Conservation (phyloP, 2,888 invertebrate genomes). For the Hemaris fuciformis region DNA sequence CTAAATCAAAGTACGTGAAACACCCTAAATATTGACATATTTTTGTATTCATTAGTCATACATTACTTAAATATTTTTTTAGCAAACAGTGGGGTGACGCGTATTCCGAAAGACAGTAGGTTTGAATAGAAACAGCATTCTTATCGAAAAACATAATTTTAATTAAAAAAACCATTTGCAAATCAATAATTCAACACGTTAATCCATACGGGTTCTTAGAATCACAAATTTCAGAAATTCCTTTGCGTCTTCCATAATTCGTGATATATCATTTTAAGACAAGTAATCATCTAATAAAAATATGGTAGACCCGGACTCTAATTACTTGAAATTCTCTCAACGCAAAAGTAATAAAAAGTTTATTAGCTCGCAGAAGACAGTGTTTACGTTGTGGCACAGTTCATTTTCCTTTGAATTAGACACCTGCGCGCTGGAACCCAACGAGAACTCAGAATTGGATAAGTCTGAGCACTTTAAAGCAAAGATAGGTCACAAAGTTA, state of each 20-base stretch:
- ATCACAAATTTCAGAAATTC: too few species aligned
- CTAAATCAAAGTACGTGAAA: not conserved
- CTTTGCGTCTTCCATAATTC: too few species aligned
- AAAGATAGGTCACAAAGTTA: constrained; percentile 79
- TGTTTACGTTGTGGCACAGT: not conserved
- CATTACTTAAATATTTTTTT: not conserved
- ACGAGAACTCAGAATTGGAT: constrained; percentile 56
- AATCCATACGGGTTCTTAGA: too few species aligned
- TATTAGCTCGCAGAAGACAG: not conserved
- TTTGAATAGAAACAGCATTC: too few species aligned
- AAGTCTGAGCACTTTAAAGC: constrained; percentile 72
- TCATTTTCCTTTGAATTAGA: constrained; percentile 12
- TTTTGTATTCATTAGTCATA: not conserved
- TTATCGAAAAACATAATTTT: too few species aligned
- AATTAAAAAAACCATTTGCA: too few species aligned
- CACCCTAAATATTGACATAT: not conserved
- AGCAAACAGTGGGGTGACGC: too few species aligned
- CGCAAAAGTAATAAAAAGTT: not conserved
- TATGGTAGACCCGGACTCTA: not conserved
- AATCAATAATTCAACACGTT: too few species aligned
- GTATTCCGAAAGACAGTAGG: too few species aligned
- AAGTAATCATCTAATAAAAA: not conserved
- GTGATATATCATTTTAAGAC: too few species aligned
- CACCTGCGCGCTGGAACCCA: constrained; percentile 20
- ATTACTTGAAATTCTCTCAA: not conserved